These are phyloP conservation scores for Gadopsis marmoratus DNA, from an alignment of 2,797 vertebrate genomes.

Conservation along the genomic window DNA sequence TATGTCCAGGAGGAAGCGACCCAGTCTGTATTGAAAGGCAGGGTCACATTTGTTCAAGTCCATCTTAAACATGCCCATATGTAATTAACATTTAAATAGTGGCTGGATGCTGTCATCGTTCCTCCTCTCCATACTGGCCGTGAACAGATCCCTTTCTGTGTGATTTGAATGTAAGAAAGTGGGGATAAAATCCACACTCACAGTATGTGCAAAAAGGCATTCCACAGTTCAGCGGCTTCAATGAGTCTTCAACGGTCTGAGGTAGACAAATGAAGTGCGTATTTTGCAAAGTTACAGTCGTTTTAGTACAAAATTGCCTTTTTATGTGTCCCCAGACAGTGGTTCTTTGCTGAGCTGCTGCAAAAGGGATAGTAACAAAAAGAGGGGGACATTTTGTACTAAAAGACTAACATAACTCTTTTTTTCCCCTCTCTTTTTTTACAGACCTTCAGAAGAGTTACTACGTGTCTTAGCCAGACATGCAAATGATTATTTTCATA, in stretches of 20 bases:
- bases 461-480: neutral
- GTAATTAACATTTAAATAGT: neutral
- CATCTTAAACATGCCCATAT: neutral
- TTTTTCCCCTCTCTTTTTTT: neutral
- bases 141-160: neutral
- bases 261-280: neutral
- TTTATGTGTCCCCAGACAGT: neutral
- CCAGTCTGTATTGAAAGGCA: neutral
- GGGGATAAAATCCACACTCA: neutral
- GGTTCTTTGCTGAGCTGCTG: constrained; percentile 9
- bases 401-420: neutral
- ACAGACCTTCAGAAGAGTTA: neutral
- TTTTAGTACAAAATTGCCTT: neutral
- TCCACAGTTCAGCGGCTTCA: neutral
- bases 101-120: neutral
- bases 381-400: neutral
- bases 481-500: neutral
- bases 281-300: neutral
- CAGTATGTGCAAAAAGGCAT: neutral
- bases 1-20: constrained; percentile 15
- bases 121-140: neutral
- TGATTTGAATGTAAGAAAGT: neutral
- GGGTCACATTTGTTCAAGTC: neutral
- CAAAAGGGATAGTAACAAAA: constrained; percentile 1
- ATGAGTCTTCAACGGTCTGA: neutral